Evolutionary conservation across 2,888 invertebrate species (phyloP), one percentile per base, ranked within the genome.

Genomic region (Perizoma flavofasciatum): DNA sequence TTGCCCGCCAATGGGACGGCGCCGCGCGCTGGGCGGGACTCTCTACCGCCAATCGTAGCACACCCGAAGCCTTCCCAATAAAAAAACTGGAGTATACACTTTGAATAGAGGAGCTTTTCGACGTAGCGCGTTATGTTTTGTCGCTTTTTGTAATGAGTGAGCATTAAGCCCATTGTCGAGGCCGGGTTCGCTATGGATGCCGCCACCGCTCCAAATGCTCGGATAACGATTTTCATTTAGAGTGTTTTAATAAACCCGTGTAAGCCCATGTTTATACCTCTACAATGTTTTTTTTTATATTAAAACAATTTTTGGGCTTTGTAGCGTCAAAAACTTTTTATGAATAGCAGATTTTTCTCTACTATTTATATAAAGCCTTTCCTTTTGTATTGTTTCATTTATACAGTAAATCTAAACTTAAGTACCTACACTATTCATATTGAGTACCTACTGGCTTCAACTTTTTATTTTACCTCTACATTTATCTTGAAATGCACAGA

Each of bases 81-180:
- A 37, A 92, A 86, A 90, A 89, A 86, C 84, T 89, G 83, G 88
- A 88, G 92, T 90, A 91, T 90, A 90, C 91, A 83, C 89, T 89
- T 83, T 89, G 87, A 89, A 90, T 88, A 89, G 85, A 89, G 88
- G 79, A 91, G 89, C 91, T 91, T 91, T 69, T 91, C 86, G 85
- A 89, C 86, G 88, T 81, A 83, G 87, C 87, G 83, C 86, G 91
- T 88, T 90, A 89, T 88, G 89, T 91, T 91, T 89, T 89, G 89
- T 89, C 88, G 90, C 89, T 90, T 91, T 88, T 92, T 91, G 90
- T 92, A 91, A 91, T 92, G 88, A 91, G 91, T 89, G 88, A 85
- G 89, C 89, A 88, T 87, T 92, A 91, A 92, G 91, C 88, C 91
- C 86, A 90, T 91, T 92, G 91, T 92, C 89, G 90, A 91, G 79